A percentile compares a stretch with the other conserved stretches of the same genome.
Conservation (phyloP, 2,113 vertebrate species). For the Nycticorax nycticorax region DNA sequence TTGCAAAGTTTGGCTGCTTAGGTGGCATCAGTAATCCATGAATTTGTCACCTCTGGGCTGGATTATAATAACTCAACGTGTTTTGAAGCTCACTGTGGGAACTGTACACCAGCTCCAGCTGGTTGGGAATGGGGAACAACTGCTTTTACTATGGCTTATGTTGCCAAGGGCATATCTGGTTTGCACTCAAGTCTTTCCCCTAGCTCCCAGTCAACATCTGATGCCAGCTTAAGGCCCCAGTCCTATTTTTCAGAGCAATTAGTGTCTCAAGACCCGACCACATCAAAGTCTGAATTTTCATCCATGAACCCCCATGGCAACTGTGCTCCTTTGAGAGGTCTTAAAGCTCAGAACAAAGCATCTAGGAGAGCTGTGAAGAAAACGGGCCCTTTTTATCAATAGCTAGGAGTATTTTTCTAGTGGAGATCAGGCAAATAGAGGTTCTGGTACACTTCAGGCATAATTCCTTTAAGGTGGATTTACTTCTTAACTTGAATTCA, state of each 20-base stretch:
- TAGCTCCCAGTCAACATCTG: background rate
- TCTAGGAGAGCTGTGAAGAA: background rate
- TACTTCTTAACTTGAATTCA: background rate
- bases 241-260: constrained; percentile 53
- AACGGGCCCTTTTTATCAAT: background rate
- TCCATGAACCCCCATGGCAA: background rate
- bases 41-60: constrained; percentile 46
- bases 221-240: background rate
- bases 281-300: constrained; percentile 34
- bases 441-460: background rate
- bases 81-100: constrained; percentile 3
- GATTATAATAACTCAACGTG: constrained; percentile 24
- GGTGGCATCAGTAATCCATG: constrained; percentile 2
- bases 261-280: background rate
- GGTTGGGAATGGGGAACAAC: constrained; percentile 2
- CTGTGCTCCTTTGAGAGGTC: background rate
- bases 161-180: constrained; percentile 20
- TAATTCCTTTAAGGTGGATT: background rate
- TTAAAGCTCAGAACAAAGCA: constrained; percentile 21
- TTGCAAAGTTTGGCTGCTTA: constrained; percentile 30
- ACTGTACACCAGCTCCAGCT: constrained; percentile 11
- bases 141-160: background rate
- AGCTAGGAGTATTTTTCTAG: background rate
- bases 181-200: background rate
- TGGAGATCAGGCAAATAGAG: background rate